Base-by-base conservation (phyloP, 1,140 invertebrate species). In the Eueides isabella region DNA sequence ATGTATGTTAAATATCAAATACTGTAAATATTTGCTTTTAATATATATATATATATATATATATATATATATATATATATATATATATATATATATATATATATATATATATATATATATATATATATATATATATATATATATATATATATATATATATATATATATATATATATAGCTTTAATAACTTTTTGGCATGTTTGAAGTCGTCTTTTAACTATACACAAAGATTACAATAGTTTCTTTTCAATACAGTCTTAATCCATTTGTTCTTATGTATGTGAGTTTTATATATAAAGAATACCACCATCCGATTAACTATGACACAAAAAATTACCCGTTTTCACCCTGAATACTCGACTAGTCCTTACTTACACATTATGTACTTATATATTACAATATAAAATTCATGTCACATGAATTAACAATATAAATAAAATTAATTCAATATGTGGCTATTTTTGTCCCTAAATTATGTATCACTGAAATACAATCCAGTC, bases 1-100 rank as follows among this genome's bases (percentile, higher is more conserved):
- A 68, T 68, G 67, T 68, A 61, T 61, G 28, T 48, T 33, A 33
- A 33, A 16, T n/a, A n/a, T n/a, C 4, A 23, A 55, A 55, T 26
- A 19, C n/a, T n/a, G n/a, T 4, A 55, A 55, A 11, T 2, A 5
- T 16, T 38, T 16, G 5, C 12, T 38, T 38, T 38, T 16, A 14
- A 4, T 9, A 38, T 3, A 14, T 38, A 38, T 38, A 38, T 16
- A 38, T n/a, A n/a, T n/a, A n/a, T n/a, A n/a, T n/a, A n/a, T n/a
- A n/a, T n/a, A n/a, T n/a, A n/a, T n/a, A n/a, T n/a, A n/a, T n/a
- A n/a, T n/a, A n/a, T n/a, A n/a, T n/a, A n/a, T n/a, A n/a, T n/a
- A n/a, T n/a, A n/a, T n/a, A n/a, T n/a, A n/a, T n/a, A n/a, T n/a
- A n/a, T n/a, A n/a, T n/a, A n/a, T n/a, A n/a, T n/a, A n/a, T n/a